These are phyloP conservation scores for Bombus fervidus DNA, from an alignment of 1,140 invertebrate genomes.

Conservation along the genomic window DNA sequence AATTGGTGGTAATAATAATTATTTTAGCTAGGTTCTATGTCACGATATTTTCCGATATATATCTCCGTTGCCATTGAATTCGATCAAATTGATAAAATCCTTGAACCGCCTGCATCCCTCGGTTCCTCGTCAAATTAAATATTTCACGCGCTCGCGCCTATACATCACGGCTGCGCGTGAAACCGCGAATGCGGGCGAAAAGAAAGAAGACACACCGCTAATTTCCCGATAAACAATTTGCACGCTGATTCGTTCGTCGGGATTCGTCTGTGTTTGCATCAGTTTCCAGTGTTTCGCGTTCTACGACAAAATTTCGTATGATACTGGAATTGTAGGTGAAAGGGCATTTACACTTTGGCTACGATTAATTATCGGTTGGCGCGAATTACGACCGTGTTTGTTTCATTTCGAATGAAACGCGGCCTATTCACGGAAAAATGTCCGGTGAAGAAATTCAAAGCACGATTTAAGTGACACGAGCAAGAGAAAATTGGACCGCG, in stretches of 20 bases:
- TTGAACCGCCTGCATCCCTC: not conserved
- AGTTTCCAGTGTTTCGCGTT: too few relatives aligned
- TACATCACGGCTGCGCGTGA: not conserved
- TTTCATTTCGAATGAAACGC: not conserved
- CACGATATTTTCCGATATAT: not conserved
- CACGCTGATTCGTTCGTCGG: not conserved
- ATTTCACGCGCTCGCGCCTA: not conserved
- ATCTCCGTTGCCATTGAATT: not conserved
- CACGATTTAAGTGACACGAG: not conserved
- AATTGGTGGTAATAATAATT: not conserved
- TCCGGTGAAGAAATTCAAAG: not conserved
- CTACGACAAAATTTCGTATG: not conserved
- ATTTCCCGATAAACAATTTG: conserved; percentile 35
- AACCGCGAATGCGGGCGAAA: conserved; percentile 9
- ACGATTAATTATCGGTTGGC: conserved; percentile 17
- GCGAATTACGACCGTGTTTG: not conserved
- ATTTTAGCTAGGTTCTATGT: not conserved
- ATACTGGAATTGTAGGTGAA: too few relatives aligned
- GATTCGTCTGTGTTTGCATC: not conserved
- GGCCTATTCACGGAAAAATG: conserved; percentile 2
- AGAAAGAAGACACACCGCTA: not conserved
- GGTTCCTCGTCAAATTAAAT: not conserved
- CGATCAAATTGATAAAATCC: not conserved
- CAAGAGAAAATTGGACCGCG: not conserved
- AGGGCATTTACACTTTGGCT: not conserved